Evolutionary conservation across 2,888 invertebrate genomes (phyloP).

Genomic region (Clusia tigrina): DNA sequence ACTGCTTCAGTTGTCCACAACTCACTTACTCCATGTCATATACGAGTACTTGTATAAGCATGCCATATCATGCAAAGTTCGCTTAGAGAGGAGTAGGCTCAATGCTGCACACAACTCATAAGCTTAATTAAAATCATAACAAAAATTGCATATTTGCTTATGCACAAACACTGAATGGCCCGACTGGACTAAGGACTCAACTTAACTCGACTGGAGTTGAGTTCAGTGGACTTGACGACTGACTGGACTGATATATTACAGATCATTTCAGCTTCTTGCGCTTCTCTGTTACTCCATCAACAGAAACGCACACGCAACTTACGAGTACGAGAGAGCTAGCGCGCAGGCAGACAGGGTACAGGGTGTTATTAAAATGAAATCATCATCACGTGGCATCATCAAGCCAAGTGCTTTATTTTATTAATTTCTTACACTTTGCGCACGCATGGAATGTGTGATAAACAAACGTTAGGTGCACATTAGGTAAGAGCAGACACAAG

Average conservation of each 20-base stretch:
- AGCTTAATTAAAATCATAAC: conserved; percentile 60
- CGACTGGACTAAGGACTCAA: neutral
- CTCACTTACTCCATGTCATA: no score
- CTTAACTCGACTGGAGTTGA: neutral
- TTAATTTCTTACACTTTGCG: conserved; percentile 43
- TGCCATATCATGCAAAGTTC: no score
- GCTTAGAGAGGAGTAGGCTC: neutral
- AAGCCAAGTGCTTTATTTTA: conserved; percentile 42
- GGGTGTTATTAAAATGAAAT: conserved; percentile 61
- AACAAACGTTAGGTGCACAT: neutral
- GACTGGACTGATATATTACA: conserved; percentile 56
- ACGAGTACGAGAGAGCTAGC: neutral
- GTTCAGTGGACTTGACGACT: conserved; percentile 4
- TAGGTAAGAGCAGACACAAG: neutral
- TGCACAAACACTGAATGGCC: conserved; percentile 24
- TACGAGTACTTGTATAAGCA: no score
- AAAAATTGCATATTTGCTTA: conserved; percentile 50
- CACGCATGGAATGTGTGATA: conserved; percentile 35
- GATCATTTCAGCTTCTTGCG: conserved; percentile 58
- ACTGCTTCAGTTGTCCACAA: conserved; percentile 23
- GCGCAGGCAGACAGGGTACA: conserved; percentile 19
- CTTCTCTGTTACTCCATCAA: conserved; percentile 60
- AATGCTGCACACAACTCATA: conserved; percentile 40
- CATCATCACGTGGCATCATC: conserved; percentile 51
- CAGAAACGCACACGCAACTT: conserved; percentile 11